Conservation (phyloP, 2,888 invertebrate species). For the Eurois occulta region DNA sequence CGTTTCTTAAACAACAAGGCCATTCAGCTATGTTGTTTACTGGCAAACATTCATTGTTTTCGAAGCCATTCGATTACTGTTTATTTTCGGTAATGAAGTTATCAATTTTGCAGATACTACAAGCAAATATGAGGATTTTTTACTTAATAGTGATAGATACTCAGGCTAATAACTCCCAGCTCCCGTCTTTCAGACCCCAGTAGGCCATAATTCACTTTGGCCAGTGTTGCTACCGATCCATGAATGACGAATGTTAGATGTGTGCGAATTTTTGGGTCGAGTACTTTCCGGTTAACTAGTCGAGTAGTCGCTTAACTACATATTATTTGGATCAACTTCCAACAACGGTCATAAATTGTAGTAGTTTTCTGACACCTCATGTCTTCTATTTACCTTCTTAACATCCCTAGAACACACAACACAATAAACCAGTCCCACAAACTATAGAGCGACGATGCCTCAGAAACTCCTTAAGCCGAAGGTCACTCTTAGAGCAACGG, state of each 20-base stretch:
- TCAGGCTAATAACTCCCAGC: neutral
- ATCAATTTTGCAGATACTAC: neutral
- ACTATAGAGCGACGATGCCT: conserved; percentile 3
- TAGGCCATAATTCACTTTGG: too few relatives aligned
- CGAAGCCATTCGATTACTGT: neutral
- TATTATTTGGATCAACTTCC: neutral
- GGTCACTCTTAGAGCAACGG: conserved; percentile 40
- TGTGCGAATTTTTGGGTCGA: neutral
- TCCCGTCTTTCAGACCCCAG: too few relatives aligned
- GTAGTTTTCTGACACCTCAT: neutral
- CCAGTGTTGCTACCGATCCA: too few relatives aligned
- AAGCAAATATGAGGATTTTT: neutral
- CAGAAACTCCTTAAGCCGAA: conserved; percentile 28
- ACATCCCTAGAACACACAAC: neutral
- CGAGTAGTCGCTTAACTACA: too few relatives aligned
- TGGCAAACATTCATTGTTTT: neutral
- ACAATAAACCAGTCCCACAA: conserved; percentile 9
- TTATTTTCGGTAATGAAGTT: neutral
- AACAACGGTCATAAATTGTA: too few relatives aligned
- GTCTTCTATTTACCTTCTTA: neutral
- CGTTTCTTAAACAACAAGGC: neutral
- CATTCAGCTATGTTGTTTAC: neutral
- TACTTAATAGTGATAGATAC: neutral
- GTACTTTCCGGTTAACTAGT: neutral
- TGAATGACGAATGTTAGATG: too few relatives aligned